These are phyloP conservation scores for Cydia fagiglandana DNA, from an alignment of 1,140 invertebrate genomes.

Conservation along the genomic window DNA sequence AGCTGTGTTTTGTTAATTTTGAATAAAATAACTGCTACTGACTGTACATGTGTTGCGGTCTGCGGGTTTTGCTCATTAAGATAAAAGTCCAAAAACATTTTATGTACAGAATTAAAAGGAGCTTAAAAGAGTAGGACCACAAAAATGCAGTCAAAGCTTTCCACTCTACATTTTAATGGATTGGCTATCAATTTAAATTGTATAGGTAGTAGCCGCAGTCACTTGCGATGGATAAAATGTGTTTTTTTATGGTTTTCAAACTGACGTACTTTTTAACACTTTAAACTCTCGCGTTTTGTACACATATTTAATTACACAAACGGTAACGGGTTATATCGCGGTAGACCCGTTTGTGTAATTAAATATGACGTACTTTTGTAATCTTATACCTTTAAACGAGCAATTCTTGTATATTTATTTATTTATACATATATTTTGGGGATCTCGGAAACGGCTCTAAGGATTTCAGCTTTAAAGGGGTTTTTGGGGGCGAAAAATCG, in stretches of 20 bases:
- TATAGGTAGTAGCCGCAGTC: not conserved
- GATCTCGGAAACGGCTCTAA: too few species aligned
- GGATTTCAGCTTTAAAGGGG: too few species aligned
- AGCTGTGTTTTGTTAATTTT: too few species aligned
- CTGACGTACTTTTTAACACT: not conserved
- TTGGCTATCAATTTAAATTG: slow-evolving; percentile 14
- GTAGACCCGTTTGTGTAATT: too few species aligned
- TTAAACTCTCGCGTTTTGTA: too few species aligned
- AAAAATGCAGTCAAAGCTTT: slow-evolving; percentile 4
- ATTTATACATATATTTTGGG: too few species aligned
- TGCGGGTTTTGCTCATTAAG: slow-evolving; percentile 4
- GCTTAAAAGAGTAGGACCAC: not conserved
- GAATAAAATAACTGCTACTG: not conserved
- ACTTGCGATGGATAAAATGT: not conserved
- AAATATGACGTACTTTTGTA: not conserved
- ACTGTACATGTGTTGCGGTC: not conserved
- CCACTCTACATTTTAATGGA: slow-evolving; percentile 6
- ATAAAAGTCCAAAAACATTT: slow-evolving; percentile 11
- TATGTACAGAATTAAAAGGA: not conserved
- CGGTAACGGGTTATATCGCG: too few species aligned
- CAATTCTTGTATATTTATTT: too few species aligned
- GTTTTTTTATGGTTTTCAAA: not conserved
- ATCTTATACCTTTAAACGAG: too few species aligned
- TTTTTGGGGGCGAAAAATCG: too few species aligned
- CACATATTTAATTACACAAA: too few species aligned